Conservation (phyloP, 2,888 invertebrate species). For the Zygaena filipendulae region DNA sequence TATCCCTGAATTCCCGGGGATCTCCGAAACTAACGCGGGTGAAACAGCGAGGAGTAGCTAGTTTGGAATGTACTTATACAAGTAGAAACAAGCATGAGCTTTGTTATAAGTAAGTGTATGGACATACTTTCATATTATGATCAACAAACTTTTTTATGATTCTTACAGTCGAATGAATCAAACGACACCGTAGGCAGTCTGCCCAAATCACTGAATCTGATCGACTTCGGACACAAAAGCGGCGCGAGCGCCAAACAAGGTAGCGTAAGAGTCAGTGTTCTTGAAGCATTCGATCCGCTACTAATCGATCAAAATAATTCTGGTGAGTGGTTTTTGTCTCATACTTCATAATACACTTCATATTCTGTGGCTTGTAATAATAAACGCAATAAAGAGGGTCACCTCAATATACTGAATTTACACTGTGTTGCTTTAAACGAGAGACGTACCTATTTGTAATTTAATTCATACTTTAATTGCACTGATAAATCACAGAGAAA, state of each 20-base stretch:
- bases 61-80: no score
- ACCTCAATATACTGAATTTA: no score
- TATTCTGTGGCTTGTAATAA: no score
- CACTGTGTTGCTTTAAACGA: no score
- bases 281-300: slow-evolving; percentile 91
- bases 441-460: no score
- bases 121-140: slow-evolving; percentile 1
- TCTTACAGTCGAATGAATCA: slow-evolving; percentile 48
- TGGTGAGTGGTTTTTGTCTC: slow-evolving; percentile 60
- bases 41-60: no score
- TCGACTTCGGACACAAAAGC: slow-evolving; percentile 52
- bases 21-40: no score
- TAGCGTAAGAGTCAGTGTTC: slow-evolving; percentile 74
- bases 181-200: slow-evolving; percentile 44
- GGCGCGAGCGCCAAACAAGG: slow-evolving; percentile 35
- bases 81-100: neutral
- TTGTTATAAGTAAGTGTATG: neutral
- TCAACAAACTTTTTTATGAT: slow-evolving; percentile 3
- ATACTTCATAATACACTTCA: no score
- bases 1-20: no score
- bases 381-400: no score
- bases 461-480: no score
- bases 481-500: no score
- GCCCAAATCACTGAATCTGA: slow-evolving; percentile 49
- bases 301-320: slow-evolving; percentile 70